Evolutionary conservation across 2,797 vertebrate genomes (phyloP).

Genomic region (Mallotus villosus): DNA sequence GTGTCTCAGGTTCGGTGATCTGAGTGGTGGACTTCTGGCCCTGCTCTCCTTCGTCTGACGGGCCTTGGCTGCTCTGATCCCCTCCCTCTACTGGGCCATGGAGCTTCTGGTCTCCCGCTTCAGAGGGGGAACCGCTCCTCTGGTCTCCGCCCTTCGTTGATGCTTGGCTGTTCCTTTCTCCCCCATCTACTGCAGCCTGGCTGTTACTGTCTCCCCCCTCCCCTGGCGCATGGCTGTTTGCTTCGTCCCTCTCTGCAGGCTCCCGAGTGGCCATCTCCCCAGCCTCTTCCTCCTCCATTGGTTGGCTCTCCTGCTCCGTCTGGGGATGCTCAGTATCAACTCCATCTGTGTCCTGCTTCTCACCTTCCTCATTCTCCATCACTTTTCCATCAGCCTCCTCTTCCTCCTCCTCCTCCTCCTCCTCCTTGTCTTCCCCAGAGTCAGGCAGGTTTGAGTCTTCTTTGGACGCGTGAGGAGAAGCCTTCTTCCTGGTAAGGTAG

Average conservation of each 20-base stretch:
- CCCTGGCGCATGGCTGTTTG: slow-evolving; percentile 2
- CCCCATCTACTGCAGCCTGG: not conserved
- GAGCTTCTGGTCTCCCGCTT: slow-evolving; percentile 18
- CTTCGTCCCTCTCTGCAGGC: not conserved
- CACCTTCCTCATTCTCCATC: slow-evolving; percentile 46
- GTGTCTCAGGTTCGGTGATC: slow-evolving; percentile 22
- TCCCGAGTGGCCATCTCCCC: not conserved
- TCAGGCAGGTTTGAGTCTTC: slow-evolving; percentile 60
- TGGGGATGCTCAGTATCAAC: slow-evolving; percentile 47
- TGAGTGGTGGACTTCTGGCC: slow-evolving; percentile 36
- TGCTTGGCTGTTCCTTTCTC: not conserved
- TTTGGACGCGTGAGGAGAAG: slow-evolving; percentile 69
- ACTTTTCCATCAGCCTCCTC: slow-evolving; percentile 60
- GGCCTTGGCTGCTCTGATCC: slow-evolving; percentile 23
- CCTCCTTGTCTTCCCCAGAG: slow-evolving; percentile 60
- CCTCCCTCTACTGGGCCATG: slow-evolving; percentile 15
- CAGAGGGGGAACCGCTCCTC: not conserved
- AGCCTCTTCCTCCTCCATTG: not conserved
- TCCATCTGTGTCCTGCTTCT: slow-evolving; percentile 52
- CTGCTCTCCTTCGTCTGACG: slow-evolving; percentile 20
- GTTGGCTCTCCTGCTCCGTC: slow-evolving; percentile 13
- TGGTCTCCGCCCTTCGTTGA: not conserved
- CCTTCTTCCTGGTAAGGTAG: slow-evolving; percentile 69
- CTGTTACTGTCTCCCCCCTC: slow-evolving; percentile 16
- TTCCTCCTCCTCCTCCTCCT: slow-evolving; percentile 64